Evolutionary conservation across 2,888 invertebrate genomes (phyloP).

Genomic region (Diaperis boleti): DNA sequence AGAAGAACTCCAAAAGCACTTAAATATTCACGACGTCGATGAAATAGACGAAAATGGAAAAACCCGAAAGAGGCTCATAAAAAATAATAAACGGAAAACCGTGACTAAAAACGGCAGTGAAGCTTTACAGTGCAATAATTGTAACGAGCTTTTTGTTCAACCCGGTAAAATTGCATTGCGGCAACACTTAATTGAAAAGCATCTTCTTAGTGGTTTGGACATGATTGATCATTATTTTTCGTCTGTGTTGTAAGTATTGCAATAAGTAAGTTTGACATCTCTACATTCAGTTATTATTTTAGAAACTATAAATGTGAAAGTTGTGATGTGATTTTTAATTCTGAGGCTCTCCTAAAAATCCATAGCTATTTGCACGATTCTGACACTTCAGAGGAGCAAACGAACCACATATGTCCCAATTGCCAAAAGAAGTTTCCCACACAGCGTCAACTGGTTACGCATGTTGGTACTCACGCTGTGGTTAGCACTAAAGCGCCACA

Average conservation of each 20-base stretch:
- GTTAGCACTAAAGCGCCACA: constrained; percentile 44
- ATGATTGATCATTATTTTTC: constrained; percentile 57
- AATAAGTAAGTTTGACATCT: no score
- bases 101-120: constrained; percentile 41
- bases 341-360: constrained; percentile 56
- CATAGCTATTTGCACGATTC: constrained; percentile 58
- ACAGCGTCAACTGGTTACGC: constrained; percentile 56
- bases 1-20: constrained; percentile 72
- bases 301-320: constrained; percentile 56
- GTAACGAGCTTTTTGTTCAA: constrained; percentile 56
- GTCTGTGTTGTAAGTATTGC: constrained; percentile 53
- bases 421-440: constrained; percentile 59
- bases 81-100: constrained; percentile 26
- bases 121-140: constrained; percentile 59
- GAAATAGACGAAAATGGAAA: constrained; percentile 56
- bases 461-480: constrained; percentile 53
- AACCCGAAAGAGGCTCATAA: constrained; percentile 53
- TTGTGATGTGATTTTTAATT: constrained; percentile 53
- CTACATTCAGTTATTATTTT: constrained; percentile 23
- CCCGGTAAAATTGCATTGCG: constrained; percentile 54
- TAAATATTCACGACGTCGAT: constrained; percentile 68
- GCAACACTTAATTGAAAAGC: constrained; percentile 56
- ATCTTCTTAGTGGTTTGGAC: constrained; percentile 50
- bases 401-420: constrained; percentile 56
- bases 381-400: constrained; percentile 54